Conservation (phyloP, 23 tunicate species). For the Aplidium turbinatum region DNA sequence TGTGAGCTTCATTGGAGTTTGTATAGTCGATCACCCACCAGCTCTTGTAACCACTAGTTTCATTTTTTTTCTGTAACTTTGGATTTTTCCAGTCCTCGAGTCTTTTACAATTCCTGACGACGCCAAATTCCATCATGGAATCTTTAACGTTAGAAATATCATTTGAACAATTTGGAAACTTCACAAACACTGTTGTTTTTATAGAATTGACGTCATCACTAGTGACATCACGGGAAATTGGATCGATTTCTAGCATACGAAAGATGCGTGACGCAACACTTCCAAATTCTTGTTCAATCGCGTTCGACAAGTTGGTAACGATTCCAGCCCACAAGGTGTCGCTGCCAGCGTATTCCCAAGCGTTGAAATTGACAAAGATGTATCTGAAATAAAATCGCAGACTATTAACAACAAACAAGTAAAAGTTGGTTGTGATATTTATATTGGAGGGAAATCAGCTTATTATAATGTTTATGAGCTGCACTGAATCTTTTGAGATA, state of each 20-base stretch:
- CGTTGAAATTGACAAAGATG: conserved; percentile 80
- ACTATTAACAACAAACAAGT: too few relatives aligned
- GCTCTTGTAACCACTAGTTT: too few relatives aligned
- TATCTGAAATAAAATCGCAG: conserved; percentile 18
- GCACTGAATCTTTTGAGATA: too few relatives aligned
- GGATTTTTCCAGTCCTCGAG: neutral
- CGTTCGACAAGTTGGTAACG: conserved; percentile 66
- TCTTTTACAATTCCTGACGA: conserved; percentile 29
- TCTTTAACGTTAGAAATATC: conserved; percentile 5
- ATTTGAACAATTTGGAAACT: neutral
- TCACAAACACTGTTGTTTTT: neutral
- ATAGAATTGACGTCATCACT: too few relatives aligned
- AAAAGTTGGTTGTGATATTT: too few relatives aligned
- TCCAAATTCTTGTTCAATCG: conserved; percentile 77
- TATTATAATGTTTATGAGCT: too few relatives aligned
- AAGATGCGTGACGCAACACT: conserved; percentile 53
- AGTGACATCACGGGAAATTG: neutral
- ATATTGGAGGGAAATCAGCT: too few relatives aligned
- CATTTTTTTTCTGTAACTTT: neutral
- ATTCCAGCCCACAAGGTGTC: conserved; percentile 94
- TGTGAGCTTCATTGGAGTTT: conserved; percentile 41
- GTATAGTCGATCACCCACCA: conserved; percentile 45
- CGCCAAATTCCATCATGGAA: conserved; percentile 66
- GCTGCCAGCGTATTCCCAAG: conserved; percentile 89
- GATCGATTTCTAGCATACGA: conserved; percentile 51